These are phyloP conservation scores for Poecilia wingei DNA, from an alignment of 2,797 vertebrate species.

Conservation along the genomic window DNA sequence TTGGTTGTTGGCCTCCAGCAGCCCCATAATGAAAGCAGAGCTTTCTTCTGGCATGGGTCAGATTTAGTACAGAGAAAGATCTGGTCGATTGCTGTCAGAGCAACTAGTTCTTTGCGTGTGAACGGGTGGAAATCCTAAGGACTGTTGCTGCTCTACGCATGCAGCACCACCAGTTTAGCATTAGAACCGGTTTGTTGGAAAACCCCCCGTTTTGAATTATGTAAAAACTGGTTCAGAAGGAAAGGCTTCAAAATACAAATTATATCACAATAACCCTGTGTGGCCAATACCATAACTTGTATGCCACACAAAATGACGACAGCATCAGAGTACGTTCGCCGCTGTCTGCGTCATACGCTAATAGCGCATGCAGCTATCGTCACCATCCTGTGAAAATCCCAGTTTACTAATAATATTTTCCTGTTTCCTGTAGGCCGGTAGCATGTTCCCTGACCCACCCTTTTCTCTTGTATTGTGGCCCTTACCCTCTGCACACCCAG, in stretches of 20 bases:
- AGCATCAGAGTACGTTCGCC: not conserved
- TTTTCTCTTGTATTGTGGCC: slow-evolving; percentile 49
- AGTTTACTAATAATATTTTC: slow-evolving; percentile 51
- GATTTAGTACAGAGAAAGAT: not conserved
- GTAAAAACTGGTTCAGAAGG: not conserved
- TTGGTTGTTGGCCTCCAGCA: not conserved
- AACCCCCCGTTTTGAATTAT: not conserved
- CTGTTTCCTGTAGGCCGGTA: slow-evolving; percentile 51
- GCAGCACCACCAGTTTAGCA: not conserved
- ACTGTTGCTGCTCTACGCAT: not conserved
- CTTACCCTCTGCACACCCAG: slow-evolving; percentile 26
- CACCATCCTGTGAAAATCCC: slow-evolving; percentile 21
- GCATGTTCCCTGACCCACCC: slow-evolving; percentile 47
- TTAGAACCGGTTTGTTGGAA: not conserved
- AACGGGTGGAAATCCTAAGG: not conserved
- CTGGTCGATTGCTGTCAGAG: not conserved
- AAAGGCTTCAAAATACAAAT: not conserved
- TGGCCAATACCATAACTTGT: not conserved
- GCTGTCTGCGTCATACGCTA: slow-evolving; percentile 8
- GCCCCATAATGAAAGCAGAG: not conserved
- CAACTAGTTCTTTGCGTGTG: not conserved
- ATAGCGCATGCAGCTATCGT: slow-evolving; percentile 7
- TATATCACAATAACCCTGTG: not conserved
- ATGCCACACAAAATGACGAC: too few relatives aligned
- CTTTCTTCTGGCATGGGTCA: not conserved